Conservation (phyloP, 2,888 invertebrate species). For the Gandaritis pyraliata region DNA sequence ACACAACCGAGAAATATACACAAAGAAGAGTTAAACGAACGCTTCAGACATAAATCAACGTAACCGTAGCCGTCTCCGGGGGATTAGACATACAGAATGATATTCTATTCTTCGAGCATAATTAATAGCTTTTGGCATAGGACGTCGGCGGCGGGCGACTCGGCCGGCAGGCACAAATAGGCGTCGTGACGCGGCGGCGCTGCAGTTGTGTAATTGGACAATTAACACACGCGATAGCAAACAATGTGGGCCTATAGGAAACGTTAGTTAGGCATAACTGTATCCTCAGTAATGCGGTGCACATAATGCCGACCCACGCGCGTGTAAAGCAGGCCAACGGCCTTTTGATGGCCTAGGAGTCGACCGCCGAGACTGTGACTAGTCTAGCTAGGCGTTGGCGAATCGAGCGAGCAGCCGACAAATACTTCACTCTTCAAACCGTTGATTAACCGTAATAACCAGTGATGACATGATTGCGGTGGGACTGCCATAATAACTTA, state of each 20-base stretch:
- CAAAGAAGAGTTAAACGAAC: conserved; percentile 77
- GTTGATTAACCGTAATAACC: conserved; percentile 20
- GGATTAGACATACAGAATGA: conserved; percentile 74
- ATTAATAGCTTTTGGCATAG: conserved; percentile 83
- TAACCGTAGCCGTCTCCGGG: conserved; percentile 80
- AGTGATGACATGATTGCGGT: conserved; percentile 40
- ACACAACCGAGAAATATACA: conserved; percentile 67
- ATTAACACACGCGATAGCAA: conserved; percentile 69
- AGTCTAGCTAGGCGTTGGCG: conserved; percentile 47
- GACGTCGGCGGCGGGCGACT: conserved; percentile 56
- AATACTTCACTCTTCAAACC: conserved; percentile 21
- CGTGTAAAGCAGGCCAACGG: conserved; percentile 70
- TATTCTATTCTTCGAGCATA: conserved; percentile 80
- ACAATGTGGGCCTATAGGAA: conserved; percentile 68
- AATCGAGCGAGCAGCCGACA: conserved; percentile 10
- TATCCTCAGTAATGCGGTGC: conserved; percentile 61
- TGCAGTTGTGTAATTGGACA: conserved; percentile 74
- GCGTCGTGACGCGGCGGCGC: conserved; percentile 63
- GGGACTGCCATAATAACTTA: conserved; percentile 26
- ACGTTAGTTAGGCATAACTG: conserved; percentile 63
- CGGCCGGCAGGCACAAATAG: conserved; percentile 57
- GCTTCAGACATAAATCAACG: conserved; percentile 79
- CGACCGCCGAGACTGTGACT: conserved; percentile 54
- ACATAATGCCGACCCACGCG: conserved; percentile 71
- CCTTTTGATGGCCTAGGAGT: conserved; percentile 63